Conservation (phyloP, 2,797 vertebrate genomes). For the Oreortyx pictus region DNA sequence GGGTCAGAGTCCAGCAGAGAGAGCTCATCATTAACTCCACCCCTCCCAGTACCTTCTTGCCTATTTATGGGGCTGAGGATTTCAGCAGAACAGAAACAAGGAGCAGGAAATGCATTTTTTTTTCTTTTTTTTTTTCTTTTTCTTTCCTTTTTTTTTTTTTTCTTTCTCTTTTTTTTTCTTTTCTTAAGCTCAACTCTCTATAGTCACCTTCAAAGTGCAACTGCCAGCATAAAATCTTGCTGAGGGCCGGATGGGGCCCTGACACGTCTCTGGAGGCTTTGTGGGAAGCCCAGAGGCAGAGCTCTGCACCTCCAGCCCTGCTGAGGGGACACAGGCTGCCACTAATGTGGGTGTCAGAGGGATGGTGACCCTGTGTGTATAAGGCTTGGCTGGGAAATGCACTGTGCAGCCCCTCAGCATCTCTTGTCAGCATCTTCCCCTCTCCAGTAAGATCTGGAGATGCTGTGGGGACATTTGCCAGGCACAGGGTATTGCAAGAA, state of each 20-base stretch:
- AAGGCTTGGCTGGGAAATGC: neutral
- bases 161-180: neutral
- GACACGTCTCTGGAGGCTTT: neutral
- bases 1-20: neutral
- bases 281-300: neutral
- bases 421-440: neutral
- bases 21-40: neutral
- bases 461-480: neutral
- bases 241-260: neutral
- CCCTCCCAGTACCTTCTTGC: neutral
- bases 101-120: neutral
- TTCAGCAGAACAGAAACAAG: neutral
- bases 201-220: neutral
- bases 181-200: neutral
- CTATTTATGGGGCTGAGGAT: neutral
- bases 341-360: neutral
- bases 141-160: neutral
- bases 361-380: neutral
- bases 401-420: fast-evolving
- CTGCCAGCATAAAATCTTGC: neutral
- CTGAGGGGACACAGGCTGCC: fast-evolving
- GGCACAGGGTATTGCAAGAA: neutral
- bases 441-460: neutral
- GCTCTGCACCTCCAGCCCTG: neutral
- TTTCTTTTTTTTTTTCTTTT: neutral